Evolutionary conservation across 2,888 invertebrate genomes (phyloP).

Genomic region (Podotricha telesiphe): DNA sequence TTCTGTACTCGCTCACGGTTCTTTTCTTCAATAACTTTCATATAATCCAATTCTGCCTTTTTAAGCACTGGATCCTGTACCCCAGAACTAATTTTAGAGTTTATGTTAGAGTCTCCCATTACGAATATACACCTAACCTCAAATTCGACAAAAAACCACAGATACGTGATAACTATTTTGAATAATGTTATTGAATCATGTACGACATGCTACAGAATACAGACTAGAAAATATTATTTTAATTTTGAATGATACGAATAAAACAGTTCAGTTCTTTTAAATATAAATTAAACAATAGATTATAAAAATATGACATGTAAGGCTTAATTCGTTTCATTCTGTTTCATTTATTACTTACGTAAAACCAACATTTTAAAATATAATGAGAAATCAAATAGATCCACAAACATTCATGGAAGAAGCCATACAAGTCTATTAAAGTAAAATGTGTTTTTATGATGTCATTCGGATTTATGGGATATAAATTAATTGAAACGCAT

Average conservation of each 20-base stretch:
- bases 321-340: neutral
- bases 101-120: constrained; percentile 72
- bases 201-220: neutral
- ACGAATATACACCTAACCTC: constrained; percentile 66
- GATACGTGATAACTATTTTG: constrained; percentile 22
- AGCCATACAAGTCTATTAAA: neutral
- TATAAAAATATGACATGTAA: neutral
- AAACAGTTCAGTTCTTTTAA: too few species aligned
- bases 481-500: neutral
- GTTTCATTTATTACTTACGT: neutral
- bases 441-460: neutral
- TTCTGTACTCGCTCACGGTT: constrained; percentile 89
- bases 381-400: neutral
- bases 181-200: neutral
- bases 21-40: constrained; percentile 90
- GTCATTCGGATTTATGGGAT: neutral
- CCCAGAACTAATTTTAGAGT: constrained; percentile 64
- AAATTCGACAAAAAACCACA: constrained; percentile 44
- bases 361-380: neutral
- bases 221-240: neutral
- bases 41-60: constrained; percentile 88
- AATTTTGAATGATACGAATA: neutral
- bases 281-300: too few species aligned
- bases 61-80: constrained; percentile 74
- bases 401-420: neutral